Evolutionary conservation across 2,113 vertebrate species (phyloP).

Genomic region (Amphilophus citrinellus): DNA sequence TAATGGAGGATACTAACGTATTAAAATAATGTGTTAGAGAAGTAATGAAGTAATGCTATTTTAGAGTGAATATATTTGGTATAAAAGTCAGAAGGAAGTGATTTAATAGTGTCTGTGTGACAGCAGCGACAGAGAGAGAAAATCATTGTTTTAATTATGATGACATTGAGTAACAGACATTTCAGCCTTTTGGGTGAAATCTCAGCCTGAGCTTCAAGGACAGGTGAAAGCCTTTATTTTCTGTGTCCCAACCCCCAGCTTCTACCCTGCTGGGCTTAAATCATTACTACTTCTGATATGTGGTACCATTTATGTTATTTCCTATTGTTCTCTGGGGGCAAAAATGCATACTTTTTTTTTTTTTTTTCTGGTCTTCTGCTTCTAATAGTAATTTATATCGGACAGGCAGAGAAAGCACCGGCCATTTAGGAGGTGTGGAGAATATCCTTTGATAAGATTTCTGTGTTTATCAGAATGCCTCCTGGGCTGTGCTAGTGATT

Average conservation of each 20-base stretch:
- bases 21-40: background rate
- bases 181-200: background rate
- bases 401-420: background rate
- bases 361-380: background rate
- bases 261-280: background rate
- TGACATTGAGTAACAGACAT: background rate
- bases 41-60: background rate
- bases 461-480: background rate
- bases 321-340: background rate
- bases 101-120: background rate
- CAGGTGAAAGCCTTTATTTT: background rate
- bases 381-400: background rate
- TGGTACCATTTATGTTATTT: background rate
- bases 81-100: rapidly evolving
- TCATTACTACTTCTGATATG: background rate
- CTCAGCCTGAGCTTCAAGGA: background rate
- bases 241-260: background rate
- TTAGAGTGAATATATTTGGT: background rate
- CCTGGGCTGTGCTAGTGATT: background rate
- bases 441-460: background rate
- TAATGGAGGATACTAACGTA: background rate
- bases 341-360: background rate
- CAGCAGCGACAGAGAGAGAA: background rate
- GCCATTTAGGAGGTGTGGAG: background rate
- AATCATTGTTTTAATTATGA: background rate